Evolutionary conservation across 2,888 invertebrate species (phyloP).

Genomic region (Andrena chrysosceles): DNA sequence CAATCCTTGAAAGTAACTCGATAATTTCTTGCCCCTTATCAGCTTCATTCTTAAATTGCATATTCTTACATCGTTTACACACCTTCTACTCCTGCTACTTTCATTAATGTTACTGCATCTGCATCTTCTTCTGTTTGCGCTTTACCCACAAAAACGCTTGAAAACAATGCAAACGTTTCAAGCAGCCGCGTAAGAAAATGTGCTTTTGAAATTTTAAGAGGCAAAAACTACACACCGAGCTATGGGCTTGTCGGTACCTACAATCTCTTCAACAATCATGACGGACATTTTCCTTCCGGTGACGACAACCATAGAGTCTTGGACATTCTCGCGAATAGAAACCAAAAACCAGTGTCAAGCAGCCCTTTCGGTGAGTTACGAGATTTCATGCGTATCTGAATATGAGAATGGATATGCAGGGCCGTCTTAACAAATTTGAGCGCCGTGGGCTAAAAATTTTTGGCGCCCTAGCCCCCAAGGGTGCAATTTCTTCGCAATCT

Average conservation of each 20-base stretch:
- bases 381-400: neutral
- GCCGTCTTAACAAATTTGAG: too few species aligned
- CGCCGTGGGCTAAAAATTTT: too few species aligned
- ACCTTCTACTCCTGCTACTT: too few species aligned
- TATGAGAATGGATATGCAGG: neutral
- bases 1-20: too few species aligned
- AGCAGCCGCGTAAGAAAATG: neutral
- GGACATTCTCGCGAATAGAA: constrained; percentile 53
- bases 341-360: constrained; percentile 2
- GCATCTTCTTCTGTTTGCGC: neutral
- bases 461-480: too few species aligned
- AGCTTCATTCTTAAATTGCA: too few species aligned
- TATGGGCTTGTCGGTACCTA: constrained; percentile 5
- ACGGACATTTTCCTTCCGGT: constrained; percentile 20
- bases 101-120: too few species aligned
- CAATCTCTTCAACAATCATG: constrained; percentile 33
- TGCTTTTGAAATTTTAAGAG: constrained; percentile 40
- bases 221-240: constrained; percentile 6
- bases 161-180: neutral
- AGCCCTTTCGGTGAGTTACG: constrained; percentile 36
- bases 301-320: constrained; percentile 54
- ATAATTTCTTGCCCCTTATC: too few species aligned
- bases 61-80: too few species aligned
- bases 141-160: neutral
- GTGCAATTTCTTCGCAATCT: too few species aligned